Evolutionary conservation across 1,140 invertebrate species (phyloP), one percentile per base, ranked within the genome.

Genomic region (Trichonephila clavipes): DNA sequence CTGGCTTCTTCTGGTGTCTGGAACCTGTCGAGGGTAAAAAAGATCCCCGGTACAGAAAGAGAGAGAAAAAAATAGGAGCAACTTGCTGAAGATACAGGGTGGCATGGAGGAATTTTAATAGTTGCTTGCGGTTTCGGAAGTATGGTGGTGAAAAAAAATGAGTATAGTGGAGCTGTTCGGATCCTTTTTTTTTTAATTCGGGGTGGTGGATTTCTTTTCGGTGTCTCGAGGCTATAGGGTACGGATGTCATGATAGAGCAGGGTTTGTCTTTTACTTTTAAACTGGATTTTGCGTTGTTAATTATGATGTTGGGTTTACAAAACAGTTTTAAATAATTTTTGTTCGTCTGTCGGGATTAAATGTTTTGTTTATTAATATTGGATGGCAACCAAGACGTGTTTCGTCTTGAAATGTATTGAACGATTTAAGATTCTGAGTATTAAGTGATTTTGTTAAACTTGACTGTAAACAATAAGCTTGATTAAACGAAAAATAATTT

Each of bases 91-190:
- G 83, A 85, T 77, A 40, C 34, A 77, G 62, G 62, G 28, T 77
- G 44, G 82, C 82, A 58, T 58, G 19, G 24, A 44, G 86, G 89
- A 90, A 90, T 90, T 34, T 82, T 90, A 82, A 89, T 89, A 40
- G 88, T 28, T 72, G 64, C 59, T 77, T 21, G 64, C 64, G 34
- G 88, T 89, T 89, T 88, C 34, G 14, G 34, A 21, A 12, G 21
- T 64, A 88, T 40, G 21, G 14, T 18, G 72, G 28, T 51, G 28
- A 19, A 34, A 16, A 72, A 72, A 72, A 34, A 18, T 40, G 16
- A 40, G 18, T 40, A 40, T n/a, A 40, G 51, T 61, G 51, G 59
- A 21, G 51, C 44, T 40, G 8, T 40, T 83, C 34, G 40, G 51
- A 40, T 14, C 19, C 44, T 83, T 40, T 44, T 61, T 85, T 81